Evolutionary conservation across 2,888 invertebrate species (phyloP).

Genomic region (Nebria brevicollis): DNA sequence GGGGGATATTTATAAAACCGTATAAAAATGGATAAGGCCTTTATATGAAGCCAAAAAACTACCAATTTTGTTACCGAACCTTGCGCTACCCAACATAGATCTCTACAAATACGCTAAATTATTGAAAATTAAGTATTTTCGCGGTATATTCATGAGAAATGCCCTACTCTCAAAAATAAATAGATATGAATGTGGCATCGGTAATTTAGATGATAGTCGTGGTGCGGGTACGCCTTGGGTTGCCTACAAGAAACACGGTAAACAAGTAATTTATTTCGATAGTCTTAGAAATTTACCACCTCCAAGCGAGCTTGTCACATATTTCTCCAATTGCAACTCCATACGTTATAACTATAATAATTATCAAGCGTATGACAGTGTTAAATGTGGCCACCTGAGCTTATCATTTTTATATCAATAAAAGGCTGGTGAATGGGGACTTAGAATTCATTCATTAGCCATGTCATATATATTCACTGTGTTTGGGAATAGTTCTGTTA

Average conservation of each 20-base stretch:
- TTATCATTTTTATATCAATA: conserved; percentile 20
- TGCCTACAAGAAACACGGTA: conserved; percentile 11
- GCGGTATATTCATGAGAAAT: conserved; percentile 49
- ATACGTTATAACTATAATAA: conserved; percentile 52
- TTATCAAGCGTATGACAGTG: conserved; percentile 48
- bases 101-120: conserved; percentile 43
- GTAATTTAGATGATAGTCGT: conserved; percentile 42
- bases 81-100: conserved; percentile 46
- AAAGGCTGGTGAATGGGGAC: neutral
- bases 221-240: conserved; percentile 42
- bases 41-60: conserved; percentile 24
- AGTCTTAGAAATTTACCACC: neutral
- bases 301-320: conserved; percentile 52
- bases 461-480: conserved; percentile 52
- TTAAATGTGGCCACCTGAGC: conserved; percentile 18
- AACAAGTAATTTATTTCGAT: too few relatives aligned
- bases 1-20: too few relatives aligned
- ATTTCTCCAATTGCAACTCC: conserved; percentile 49
- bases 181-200: conserved; percentile 42
- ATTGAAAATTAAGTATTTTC: conserved; percentile 47
- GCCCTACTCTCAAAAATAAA: conserved; percentile 27
- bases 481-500: conserved; percentile 39
- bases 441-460: neutral
- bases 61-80: conserved; percentile 32
- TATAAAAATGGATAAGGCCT: conserved; percentile 35